Evolutionary conservation across 2,797 vertebrate species (phyloP).

Genomic region (Channallabes apus): DNA sequence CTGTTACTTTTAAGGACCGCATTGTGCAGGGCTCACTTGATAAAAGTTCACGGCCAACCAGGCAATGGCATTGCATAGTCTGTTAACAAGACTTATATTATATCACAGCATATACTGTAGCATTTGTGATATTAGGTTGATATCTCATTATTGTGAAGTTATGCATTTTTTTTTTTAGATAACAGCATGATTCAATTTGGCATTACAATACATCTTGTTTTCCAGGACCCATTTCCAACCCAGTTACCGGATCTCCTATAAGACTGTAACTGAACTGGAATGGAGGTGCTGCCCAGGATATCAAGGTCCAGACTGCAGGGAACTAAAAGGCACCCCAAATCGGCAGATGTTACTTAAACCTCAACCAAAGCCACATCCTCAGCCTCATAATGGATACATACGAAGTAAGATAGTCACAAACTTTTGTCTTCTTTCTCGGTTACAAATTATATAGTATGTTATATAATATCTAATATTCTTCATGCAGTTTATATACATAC

Average conservation of each 20-base stretch:
- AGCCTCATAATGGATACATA: constrained; percentile 60
- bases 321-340: constrained; percentile 76
- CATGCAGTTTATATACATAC: background rate
- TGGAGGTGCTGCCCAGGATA: constrained; percentile 96
- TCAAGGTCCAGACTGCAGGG: constrained; percentile 86
- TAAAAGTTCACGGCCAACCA: background rate
- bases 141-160: background rate
- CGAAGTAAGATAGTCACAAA: constrained; percentile 65
- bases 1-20: background rate
- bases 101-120: background rate
- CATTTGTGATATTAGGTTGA: background rate
- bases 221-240: constrained; percentile 86
- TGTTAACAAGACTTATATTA: background rate
- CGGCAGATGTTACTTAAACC: constrained; percentile 58
- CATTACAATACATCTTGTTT: constrained; percentile 40
- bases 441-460: background rate
- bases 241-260: constrained; percentile 86
- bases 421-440: background rate
- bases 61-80: background rate
- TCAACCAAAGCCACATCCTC: constrained; percentile 61
- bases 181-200: background rate
- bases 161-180: background rate
- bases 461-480: background rate
- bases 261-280: constrained; percentile 88
- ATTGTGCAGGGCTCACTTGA: background rate